A percentile compares a stretch with the other conserved stretches of the same genome.
These are phyloP conservation scores for Psilopsiagon aymara DNA, from an alignment of 2,113 vertebrate species.

Conservation along the genomic window DNA sequence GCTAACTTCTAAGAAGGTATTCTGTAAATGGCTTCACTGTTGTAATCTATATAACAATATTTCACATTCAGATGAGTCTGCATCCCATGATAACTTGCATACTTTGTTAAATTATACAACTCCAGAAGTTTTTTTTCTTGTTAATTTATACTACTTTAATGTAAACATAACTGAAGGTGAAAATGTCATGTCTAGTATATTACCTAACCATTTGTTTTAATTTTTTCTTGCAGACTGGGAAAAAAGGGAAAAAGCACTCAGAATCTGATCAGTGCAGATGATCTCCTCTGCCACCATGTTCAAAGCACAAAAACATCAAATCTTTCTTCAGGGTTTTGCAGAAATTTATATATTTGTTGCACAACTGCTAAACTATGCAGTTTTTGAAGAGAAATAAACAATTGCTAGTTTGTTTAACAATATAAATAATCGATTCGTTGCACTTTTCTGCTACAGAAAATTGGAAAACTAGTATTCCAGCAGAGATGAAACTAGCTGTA, in stretches of 20 bases:
- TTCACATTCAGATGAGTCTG: not conserved
- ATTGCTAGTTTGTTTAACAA: conserved; percentile 55
- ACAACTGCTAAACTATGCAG: conserved; percentile 71
- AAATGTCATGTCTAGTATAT: not conserved
- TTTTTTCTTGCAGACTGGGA: conserved; percentile 82
- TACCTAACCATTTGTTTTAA: conserved; percentile 25
- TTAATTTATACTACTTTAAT: not conserved
- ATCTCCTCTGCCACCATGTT: conserved; percentile 51
- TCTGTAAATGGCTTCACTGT: not conserved
- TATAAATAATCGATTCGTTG: conserved; percentile 34
- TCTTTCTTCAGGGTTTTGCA: conserved; percentile 71
- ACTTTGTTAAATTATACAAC: not conserved
- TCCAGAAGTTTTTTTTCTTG: not conserved
- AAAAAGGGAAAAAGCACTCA: conserved; percentile 85
- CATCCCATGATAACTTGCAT: not conserved
- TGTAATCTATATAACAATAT: not conserved
- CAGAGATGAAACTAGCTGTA: conserved; percentile 51
- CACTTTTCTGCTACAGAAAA: conserved; percentile 68
- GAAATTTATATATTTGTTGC: conserved; percentile 71
- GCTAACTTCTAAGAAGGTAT: not conserved
- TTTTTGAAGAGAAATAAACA: conserved; percentile 62
- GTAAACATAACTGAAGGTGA: not conserved
- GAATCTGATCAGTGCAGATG: conserved; percentile 85
- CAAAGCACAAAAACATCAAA: conserved; percentile 7
- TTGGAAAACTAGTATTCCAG: conserved; percentile 65